phyloP scores from a whole-genome alignment of 2,888 invertebrate genomes.

The Eueremaeus valkanovi region DNA sequence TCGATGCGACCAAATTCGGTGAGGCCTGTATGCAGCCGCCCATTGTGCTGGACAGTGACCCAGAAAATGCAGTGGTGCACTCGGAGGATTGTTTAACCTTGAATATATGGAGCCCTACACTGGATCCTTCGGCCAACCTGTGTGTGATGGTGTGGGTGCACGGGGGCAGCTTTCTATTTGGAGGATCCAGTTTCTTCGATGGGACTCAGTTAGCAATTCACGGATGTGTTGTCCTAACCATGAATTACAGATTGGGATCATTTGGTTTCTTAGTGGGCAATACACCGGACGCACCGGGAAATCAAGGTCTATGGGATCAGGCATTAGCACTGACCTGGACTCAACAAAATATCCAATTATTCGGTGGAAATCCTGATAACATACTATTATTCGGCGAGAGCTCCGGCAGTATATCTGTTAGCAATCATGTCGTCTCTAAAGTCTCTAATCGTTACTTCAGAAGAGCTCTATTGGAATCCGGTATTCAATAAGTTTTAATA shows the following conservation, averaged over 20 bases:
- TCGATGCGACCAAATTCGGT: neutral
- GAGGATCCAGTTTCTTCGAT: neutral
- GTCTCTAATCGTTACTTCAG: neutral
- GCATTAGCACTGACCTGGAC: neutral
- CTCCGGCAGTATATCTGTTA: constrained; percentile 16
- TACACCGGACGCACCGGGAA: neutral
- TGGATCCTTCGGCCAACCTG: neutral
- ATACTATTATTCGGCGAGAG: constrained; percentile 14
- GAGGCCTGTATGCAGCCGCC: constrained; percentile 20
- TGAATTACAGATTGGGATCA: constrained; percentile 22
- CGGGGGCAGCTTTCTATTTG: neutral
- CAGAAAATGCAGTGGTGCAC: neutral
- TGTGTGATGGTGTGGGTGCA: constrained; percentile 16
- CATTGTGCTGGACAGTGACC: neutral
- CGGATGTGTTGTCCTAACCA: neutral
- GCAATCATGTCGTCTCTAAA: constrained; percentile 5
- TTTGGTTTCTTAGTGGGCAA: constrained; percentile 16
- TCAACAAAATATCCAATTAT: neutral
- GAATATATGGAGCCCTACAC: constrained; percentile 20
- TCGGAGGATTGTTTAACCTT: constrained; percentile 13
- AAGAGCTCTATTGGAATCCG: constrained; percentile 22
- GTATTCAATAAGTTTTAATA: neutral
- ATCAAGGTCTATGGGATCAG: constrained; percentile 27
- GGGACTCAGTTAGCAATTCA: constrained; percentile 12
- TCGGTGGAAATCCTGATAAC: constrained; percentile 10